Evolutionary conservation across 1,140 invertebrate species (phyloP).

Genomic region (Capitella teleta): DNA sequence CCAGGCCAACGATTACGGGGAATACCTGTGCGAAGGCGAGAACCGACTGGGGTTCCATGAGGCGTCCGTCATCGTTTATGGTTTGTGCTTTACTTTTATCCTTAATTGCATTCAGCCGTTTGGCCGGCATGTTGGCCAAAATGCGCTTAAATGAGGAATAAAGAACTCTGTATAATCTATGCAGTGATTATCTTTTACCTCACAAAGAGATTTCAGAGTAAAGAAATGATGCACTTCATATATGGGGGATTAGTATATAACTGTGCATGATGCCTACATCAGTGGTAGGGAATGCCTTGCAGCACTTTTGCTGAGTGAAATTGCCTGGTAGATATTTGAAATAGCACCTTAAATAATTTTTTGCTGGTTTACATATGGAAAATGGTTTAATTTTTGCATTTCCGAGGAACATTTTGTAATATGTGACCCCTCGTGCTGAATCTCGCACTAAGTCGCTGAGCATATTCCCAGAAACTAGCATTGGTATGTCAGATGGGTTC

Average conservation of each 20-base stretch:
- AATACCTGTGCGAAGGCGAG: slow-evolving; percentile 22
- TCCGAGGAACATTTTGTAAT: background rate
- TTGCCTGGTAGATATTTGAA: background rate
- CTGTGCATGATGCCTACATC: background rate
- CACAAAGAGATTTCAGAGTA: background rate
- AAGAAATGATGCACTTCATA: background rate
- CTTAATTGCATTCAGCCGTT: background rate
- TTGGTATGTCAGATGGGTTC: no score
- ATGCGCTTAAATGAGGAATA: background rate
- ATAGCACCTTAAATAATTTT: background rate
- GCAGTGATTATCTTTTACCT: background rate
- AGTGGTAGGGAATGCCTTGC: background rate
- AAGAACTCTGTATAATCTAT: background rate
- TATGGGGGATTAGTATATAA: background rate
- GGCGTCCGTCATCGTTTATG: slow-evolving; percentile 21
- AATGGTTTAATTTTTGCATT: background rate
- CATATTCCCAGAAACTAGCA: background rate
- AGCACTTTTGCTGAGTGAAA: background rate
- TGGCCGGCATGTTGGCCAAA: background rate
- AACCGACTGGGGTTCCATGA: slow-evolving; percentile 17
- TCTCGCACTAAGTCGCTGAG: no score
- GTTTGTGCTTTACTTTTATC: no score
- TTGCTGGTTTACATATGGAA: no score
- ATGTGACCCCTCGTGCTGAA: background rate
- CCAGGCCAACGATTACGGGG: slow-evolving; percentile 28